A percentile compares a stretch with the other conserved stretches of the same genome.
phyloP scores from a whole-genome alignment of 1,140 invertebrate species.

The Psix sp. region DNA sequence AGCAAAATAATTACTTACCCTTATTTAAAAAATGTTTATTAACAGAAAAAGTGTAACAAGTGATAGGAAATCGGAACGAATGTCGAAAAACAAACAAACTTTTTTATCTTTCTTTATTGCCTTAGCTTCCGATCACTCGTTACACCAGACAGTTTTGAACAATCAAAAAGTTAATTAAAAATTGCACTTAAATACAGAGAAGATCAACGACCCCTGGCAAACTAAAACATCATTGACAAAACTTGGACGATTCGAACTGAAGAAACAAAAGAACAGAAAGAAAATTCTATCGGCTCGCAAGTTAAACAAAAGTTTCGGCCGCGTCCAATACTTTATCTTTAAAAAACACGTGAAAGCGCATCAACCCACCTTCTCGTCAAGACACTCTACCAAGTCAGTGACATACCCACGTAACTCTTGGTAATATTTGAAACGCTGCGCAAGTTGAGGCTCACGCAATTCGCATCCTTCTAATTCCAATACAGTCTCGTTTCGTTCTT shows the following conservation, averaged over 20 bases:
- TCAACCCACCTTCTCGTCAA: constrained; percentile 91
- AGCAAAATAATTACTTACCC: constrained; percentile 29
- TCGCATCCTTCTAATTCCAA: constrained; percentile 80
- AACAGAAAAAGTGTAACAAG: constrained; percentile 25
- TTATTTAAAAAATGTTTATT: constrained; percentile 7
- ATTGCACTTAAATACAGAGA: constrained; percentile 68
- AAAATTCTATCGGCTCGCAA: constrained; percentile 9
- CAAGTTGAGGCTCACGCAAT: constrained; percentile 82
- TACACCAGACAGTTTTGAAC: constrained; percentile 25
- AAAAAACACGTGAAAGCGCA: constrained; percentile 74
- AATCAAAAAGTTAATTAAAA: constrained; percentile 9
- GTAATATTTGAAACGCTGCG: constrained; percentile 91
- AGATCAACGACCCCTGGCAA: constrained; percentile 73
- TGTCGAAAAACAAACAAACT: neutral
- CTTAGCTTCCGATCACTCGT: constrained; percentile 22
- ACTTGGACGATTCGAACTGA: constrained; percentile 1
- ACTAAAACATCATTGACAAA: constrained; percentile 37
- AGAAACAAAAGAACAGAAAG: constrained; percentile 20
- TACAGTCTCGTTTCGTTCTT: constrained; percentile 81
- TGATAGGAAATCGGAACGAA: constrained; percentile 38
- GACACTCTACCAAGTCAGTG: constrained; percentile 96
- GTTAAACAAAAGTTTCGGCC: constrained; percentile 27
- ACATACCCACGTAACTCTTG: constrained; percentile 97
- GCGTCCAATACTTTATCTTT: constrained; percentile 37
- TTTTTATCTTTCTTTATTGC: too few relatives aligned